Percentiles rank a stretch among this genome's conserved stretches.
These are phyloP conservation scores for Rousettus madagascariensis DNA, from an alignment of 2,797 vertebrate genomes.

Conservation along the genomic window DNA sequence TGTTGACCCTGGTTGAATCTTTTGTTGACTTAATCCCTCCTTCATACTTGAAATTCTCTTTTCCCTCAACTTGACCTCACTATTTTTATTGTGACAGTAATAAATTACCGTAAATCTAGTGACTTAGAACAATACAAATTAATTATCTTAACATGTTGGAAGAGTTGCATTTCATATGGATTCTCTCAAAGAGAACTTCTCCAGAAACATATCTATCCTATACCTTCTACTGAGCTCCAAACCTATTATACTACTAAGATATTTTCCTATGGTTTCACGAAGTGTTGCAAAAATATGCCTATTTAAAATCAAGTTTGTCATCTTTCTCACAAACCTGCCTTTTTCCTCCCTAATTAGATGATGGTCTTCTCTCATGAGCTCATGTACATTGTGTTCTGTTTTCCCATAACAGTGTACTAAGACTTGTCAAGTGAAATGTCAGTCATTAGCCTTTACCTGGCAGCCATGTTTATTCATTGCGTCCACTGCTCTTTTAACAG, in stretches of 20 bases:
- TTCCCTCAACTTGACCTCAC: neutral
- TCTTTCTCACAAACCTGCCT: neutral
- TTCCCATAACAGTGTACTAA: neutral
- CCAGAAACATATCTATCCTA: neutral
- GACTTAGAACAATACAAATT: neutral
- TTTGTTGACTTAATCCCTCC: neutral
- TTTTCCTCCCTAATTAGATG: neutral
- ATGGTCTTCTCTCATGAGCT: constrained; percentile 23
- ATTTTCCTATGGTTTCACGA: neutral
- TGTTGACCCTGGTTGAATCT: neutral
- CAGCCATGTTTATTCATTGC: constrained; percentile 90
- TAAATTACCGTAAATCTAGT: neutral
- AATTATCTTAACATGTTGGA: neutral
- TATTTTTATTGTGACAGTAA: neutral
- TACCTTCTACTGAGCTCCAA: neutral
- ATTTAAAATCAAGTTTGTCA: neutral
- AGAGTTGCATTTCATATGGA: neutral
- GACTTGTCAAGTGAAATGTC: constrained; percentile 47
- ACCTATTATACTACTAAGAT: neutral
- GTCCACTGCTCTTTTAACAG: constrained; percentile 90
- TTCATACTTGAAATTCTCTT: neutral
- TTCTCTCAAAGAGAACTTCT: neutral
- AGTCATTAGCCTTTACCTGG: constrained; percentile 86
- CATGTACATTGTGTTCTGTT: neutral
- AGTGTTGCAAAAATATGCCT: neutral